Conservation (phyloP, 2,888 invertebrate genomes). For the Cyaniris semiargus region DNA sequence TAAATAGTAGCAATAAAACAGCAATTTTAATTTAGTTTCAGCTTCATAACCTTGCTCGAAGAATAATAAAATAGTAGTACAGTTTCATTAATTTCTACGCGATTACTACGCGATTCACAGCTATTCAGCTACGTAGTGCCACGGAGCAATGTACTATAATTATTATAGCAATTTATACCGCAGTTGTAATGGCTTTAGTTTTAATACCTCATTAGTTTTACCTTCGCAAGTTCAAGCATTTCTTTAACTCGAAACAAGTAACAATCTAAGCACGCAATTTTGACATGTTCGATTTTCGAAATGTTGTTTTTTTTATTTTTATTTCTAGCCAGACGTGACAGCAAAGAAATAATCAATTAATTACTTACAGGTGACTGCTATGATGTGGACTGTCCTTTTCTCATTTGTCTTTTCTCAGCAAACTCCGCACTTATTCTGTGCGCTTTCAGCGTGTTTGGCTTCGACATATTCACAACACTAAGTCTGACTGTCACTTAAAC, state of each 20-base stretch:
- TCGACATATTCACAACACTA: slow-evolving; percentile 63
- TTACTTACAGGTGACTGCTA: slow-evolving; percentile 77
- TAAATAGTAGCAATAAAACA: not conserved
- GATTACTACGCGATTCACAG: slow-evolving; percentile 2
- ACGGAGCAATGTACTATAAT: not conserved
- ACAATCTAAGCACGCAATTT: not conserved
- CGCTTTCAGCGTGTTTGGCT: slow-evolving; percentile 73
- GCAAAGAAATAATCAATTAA: slow-evolving; percentile 12
- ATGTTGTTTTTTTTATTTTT: not conserved
- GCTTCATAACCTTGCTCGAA: not conserved
- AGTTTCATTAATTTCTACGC: slow-evolving; percentile 4
- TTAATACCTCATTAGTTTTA: not conserved
- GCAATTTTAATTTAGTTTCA: not conserved
- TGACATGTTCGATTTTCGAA: slow-evolving; percentile 6
- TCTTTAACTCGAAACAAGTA: not conserved
- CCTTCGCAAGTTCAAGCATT: not conserved
- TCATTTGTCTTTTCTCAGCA: slow-evolving; percentile 72
- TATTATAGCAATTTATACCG: not conserved
- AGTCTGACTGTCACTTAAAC: slow-evolving; percentile 50
- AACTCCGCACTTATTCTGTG: slow-evolving; percentile 76
- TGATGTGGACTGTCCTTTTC: slow-evolving; percentile 69
- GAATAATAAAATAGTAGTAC: not conserved
- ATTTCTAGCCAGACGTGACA: not conserved
- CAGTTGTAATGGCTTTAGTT: not conserved
- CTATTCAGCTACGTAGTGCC: not conserved